These are phyloP conservation scores for Ochropleura leucogaster DNA, from an alignment of 2,888 invertebrate species.

Conservation along the genomic window DNA sequence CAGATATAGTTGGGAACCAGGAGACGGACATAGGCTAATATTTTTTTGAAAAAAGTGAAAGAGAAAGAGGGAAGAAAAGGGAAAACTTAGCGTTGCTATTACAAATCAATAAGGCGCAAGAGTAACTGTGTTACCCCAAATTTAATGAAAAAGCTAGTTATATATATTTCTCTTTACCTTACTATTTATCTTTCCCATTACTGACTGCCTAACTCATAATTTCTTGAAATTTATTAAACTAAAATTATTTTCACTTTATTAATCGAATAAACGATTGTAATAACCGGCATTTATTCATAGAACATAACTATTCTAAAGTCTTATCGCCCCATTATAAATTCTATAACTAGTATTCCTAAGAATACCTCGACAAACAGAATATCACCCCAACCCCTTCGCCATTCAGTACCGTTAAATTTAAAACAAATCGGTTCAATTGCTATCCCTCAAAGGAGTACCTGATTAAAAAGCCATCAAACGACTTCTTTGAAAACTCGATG, in stretches of 20 bases:
- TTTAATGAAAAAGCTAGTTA: no score
- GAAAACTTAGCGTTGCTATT: no score
- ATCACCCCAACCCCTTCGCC: neutral
- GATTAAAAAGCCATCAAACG: slow-evolving; percentile 63
- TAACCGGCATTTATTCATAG: neutral
- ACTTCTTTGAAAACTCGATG: slow-evolving; percentile 56
- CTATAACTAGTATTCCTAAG: slow-evolving; percentile 27
- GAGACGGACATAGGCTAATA: no score
- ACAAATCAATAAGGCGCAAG: no score
- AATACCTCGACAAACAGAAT: slow-evolving; percentile 53
- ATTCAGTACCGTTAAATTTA: slow-evolving; percentile 44
- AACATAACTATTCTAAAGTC: neutral
- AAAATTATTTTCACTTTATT: neutral
- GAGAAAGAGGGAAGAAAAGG: no score
- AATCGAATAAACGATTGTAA: neutral
- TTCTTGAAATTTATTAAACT: neutral
- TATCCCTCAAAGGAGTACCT: slow-evolving; percentile 48
- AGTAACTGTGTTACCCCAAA: no score
- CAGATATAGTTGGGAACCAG: no score
- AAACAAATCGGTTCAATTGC: slow-evolving; percentile 38
- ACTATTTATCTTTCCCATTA: neutral
- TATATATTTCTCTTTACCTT: no score
- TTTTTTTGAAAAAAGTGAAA: no score
- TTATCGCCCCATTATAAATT: slow-evolving; percentile 23
- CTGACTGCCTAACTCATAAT: neutral